These are phyloP conservation scores for Aporophyla lueneburgensis DNA, from an alignment of 2,888 invertebrate genomes.

Conservation along the genomic window DNA sequence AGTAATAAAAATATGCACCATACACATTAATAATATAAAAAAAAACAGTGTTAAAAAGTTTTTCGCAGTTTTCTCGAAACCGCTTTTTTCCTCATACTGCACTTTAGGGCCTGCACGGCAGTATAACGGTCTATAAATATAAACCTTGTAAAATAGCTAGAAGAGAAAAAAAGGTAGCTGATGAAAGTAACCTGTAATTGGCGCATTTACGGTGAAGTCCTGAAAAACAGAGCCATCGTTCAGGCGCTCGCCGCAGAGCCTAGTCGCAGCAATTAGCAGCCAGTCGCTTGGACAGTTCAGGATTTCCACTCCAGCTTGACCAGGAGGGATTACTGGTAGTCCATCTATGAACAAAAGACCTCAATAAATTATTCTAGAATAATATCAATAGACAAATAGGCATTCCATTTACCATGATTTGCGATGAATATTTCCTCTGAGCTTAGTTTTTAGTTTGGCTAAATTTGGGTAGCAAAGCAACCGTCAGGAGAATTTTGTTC, in stretches of 20 bases:
- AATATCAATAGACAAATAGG: too few species aligned
- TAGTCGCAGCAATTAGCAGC: conserved; percentile 92
- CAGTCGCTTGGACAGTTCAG: conserved; percentile 95
- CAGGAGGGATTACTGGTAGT: conserved; percentile 91
- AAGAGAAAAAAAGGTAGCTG: background rate
- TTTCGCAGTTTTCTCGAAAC: too few species aligned
- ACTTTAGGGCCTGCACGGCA: too few species aligned
- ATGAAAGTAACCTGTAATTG: conserved; percentile 91
- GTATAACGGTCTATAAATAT: background rate
- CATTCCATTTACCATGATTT: background rate
- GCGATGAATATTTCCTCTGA: background rate
- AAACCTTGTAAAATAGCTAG: too few species aligned
- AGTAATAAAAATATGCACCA: too few species aligned
- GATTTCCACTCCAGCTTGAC: conserved; percentile 94
- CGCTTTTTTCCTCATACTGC: too few species aligned
- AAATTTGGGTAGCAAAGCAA: background rate
- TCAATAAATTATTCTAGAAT: background rate
- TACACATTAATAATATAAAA: too few species aligned
- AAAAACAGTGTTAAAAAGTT: too few species aligned
- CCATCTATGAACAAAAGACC: conserved; percentile 86
- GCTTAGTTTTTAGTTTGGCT: background rate
- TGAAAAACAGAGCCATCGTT: conserved; percentile 92
- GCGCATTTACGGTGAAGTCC: conserved; percentile 93
- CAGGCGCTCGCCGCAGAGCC: conserved; percentile 94
- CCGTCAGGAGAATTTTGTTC: background rate